Percentiles rank a stretch among this genome's conserved stretches.
phyloP scores from a whole-genome alignment of 2,888 invertebrate genomes.

The Lumbricus terrestris region DNA sequence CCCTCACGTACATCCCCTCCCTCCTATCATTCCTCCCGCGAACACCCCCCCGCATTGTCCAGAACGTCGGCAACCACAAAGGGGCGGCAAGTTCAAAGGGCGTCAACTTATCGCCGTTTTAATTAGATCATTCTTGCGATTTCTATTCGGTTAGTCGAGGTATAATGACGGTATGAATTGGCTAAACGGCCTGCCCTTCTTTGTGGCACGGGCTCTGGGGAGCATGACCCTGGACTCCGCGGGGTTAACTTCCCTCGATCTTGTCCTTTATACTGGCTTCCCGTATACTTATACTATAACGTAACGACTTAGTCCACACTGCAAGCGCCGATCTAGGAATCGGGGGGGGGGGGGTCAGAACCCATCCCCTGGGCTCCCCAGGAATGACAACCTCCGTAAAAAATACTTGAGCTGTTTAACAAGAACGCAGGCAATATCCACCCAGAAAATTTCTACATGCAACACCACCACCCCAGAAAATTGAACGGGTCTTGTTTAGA shows the following conservation, averaged over 20 bases:
- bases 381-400: too few relatives aligned
- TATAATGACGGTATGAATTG: background rate
- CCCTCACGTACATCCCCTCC: background rate
- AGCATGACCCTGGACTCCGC: background rate
- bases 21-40: background rate
- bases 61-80: conserved; percentile 3
- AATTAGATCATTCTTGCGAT: background rate
- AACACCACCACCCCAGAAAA: too few relatives aligned
- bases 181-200: background rate
- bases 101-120: background rate
- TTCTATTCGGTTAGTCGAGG: background rate
- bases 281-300: too few relatives aligned
- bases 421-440: too few relatives aligned
- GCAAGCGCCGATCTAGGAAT: too few relatives aligned
- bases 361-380: too few relatives aligned
- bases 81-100: background rate
- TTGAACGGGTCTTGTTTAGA: too few relatives aligned
- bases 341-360: too few relatives aligned
- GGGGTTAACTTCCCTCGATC: background rate
- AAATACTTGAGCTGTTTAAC: too few relatives aligned
- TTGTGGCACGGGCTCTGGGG: background rate
- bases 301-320: too few relatives aligned
- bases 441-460: too few relatives aligned
- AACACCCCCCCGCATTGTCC: too few relatives aligned
- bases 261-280: background rate